Evolutionary conservation across 2,113 vertebrate species (phyloP), one percentile per base, ranked within the genome.

Genomic region (Centropus unirufus): DNA sequence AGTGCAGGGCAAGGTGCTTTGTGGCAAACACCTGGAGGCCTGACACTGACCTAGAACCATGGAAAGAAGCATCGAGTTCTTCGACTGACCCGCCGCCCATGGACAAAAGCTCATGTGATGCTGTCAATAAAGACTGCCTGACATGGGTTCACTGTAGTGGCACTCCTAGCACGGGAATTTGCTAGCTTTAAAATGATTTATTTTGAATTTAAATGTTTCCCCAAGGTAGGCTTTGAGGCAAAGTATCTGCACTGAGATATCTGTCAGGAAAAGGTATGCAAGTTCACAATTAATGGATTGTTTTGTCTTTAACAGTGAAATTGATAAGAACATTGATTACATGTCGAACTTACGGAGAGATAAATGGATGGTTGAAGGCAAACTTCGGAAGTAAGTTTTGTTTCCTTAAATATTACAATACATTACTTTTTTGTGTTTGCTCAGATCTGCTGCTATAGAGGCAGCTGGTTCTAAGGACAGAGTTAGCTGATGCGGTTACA

Each of bases 341-440:
- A 99, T 99, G 99, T 99, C 99, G 97, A 99, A 99, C 96, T 97
- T 99, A 96, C 98, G 99, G 95, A 98, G 99, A 98, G 99, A 99
- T 97, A 99, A 99, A 95, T 99, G 99, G 98, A 97, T 98, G 85
- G 98, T 99, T 39, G 99, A 99, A 98, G 98, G 99, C 94, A 99
- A 99, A 96, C 98, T 99, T 87, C 98, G 99, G 96, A 99, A 99
- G 99, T 99, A 98, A 99, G 99, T 99, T 68, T 73, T 17, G 4
- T 95, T 97, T 97, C 74, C 78, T 95, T 95, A 90, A 94, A 42
- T 94, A 69, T 64, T 89, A 85, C 42, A 34, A 34, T 47, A 21
- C 68, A 20, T 64, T 92, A 46, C 20, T 64, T 81, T 90, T 91
- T 85, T 91, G 39, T 19, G 9, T 92, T 92, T 82, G 23, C 63